A percentile compares a stretch with the other conserved stretches of the same genome.
These are phyloP conservation scores for Alces alces DNA, from an alignment of 2,113 vertebrate genomes.

Conservation along the genomic window DNA sequence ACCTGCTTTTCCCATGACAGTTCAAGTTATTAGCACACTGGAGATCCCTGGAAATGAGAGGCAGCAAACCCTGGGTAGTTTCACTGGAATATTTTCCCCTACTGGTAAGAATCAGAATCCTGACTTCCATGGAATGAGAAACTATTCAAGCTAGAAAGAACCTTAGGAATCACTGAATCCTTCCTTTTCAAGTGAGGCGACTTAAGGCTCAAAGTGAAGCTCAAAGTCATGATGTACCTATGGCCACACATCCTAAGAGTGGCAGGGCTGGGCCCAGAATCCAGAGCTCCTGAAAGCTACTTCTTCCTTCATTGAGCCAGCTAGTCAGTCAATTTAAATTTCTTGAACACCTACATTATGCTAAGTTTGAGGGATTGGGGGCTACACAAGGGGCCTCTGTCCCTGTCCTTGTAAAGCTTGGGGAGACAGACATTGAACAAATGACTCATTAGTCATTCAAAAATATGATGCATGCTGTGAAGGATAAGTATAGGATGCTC, in stretches of 20 bases:
- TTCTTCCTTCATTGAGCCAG: not conserved
- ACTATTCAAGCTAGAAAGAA: not conserved
- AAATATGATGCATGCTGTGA: not conserved
- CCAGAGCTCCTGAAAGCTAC: not conserved
- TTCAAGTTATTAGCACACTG: slow-evolving; percentile 9
- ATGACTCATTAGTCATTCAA: not conserved
- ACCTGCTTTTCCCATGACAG: not conserved
- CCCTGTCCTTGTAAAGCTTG: not conserved
- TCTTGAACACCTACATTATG: not conserved
- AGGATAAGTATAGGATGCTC: not conserved
- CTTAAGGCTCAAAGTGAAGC: not conserved
- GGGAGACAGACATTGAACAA: not conserved
- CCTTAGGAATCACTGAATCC: not conserved
- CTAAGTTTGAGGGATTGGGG: not conserved
- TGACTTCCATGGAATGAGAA: not conserved
- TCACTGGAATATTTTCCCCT: not conserved
- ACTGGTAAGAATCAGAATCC: not conserved
- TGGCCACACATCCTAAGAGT: not conserved
- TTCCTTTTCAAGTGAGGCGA: not conserved
- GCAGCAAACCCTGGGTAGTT: not conserved
- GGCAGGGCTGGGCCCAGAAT: not conserved
- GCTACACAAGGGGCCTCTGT: not conserved
- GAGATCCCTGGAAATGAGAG: not conserved
- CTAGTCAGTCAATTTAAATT: not conserved
- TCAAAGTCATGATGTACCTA: not conserved